phyloP scores from a whole-genome alignment of 2,888 invertebrate species.

The Eremobia ochroleuca region DNA sequence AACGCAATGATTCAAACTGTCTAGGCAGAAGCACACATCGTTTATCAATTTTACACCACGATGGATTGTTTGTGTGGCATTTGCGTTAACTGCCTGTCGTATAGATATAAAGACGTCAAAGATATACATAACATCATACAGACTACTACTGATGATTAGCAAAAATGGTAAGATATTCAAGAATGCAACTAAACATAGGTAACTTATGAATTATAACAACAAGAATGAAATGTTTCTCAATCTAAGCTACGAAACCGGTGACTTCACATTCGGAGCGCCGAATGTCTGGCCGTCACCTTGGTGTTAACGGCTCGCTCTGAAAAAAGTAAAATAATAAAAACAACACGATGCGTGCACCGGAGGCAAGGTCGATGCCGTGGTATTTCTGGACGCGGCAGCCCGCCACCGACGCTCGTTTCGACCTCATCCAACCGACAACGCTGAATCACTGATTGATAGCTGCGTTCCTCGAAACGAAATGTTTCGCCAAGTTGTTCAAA shows the following conservation, averaged over 20 bases:
- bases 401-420: conserved; percentile 73
- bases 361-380: conserved; percentile 88
- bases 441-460: conserved; percentile 85
- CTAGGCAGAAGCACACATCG: conserved; percentile 55
- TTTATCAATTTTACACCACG: conserved; percentile 59
- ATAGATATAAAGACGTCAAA: conserved; percentile 51
- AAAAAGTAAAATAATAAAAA: conserved; percentile 88
- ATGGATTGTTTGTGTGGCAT: conserved; percentile 55
- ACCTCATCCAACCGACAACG: conserved; percentile 77
- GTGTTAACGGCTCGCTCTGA: conserved; percentile 78
- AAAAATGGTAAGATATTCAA: conserved; percentile 28
- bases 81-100: conserved; percentile 48
- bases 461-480: conserved; percentile 77
- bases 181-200: conserved; percentile 35
- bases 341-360: conserved; percentile 84
- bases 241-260: conserved; percentile 34
- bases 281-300: conserved; percentile 86
- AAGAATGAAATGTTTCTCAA: conserved; percentile 46
- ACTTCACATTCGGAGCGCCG: conserved; percentile 49
- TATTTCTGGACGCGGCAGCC: conserved; percentile 87
- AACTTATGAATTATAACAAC: conserved; percentile 29
- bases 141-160: conserved; percentile 27
- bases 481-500: conserved; percentile 76
- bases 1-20: conserved; percentile 72
- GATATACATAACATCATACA: conserved; percentile 23